Conservation (phyloP, 1,140 invertebrate species). For the Cyclargus thomasi region DNA sequence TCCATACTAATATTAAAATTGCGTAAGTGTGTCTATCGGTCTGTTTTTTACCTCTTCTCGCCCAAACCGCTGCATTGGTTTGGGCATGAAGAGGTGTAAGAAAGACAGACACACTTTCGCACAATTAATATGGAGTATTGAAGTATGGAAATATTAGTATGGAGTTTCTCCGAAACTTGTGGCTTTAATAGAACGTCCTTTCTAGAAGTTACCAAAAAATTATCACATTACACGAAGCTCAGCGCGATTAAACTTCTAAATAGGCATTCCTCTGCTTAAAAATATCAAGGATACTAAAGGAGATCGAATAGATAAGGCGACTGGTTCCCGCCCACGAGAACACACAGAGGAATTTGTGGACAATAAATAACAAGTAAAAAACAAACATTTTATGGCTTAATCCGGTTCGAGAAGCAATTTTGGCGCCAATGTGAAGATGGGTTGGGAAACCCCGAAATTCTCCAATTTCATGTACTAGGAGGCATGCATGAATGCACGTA, state of each 20-base stretch:
- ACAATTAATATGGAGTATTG: no score
- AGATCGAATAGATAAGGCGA: neutral
- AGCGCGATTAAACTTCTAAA: neutral
- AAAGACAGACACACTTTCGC: no score
- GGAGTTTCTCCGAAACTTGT: no score
- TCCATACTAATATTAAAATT: no score
- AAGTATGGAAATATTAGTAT: no score
- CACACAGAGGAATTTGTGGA: neutral
- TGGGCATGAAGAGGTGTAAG: no score
- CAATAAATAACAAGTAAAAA: neutral
- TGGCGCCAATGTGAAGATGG: neutral
- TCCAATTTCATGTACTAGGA: neutral
- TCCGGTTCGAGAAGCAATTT: neutral
- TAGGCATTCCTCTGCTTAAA: neutral
- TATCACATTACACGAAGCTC: neutral
- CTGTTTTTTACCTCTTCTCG: no score
- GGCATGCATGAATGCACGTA: no score
- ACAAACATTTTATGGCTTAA: neutral
- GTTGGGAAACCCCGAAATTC: neutral
- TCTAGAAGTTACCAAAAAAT: neutral
- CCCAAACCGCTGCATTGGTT: no score
- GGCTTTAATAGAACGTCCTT: no score
- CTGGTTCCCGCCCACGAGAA: neutral
- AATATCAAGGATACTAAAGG: neutral
- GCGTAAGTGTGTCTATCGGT: no score